Base-by-base conservation (phyloP, 2,113 vertebrate genomes). In the Chaetodon trifascialis region DNA sequence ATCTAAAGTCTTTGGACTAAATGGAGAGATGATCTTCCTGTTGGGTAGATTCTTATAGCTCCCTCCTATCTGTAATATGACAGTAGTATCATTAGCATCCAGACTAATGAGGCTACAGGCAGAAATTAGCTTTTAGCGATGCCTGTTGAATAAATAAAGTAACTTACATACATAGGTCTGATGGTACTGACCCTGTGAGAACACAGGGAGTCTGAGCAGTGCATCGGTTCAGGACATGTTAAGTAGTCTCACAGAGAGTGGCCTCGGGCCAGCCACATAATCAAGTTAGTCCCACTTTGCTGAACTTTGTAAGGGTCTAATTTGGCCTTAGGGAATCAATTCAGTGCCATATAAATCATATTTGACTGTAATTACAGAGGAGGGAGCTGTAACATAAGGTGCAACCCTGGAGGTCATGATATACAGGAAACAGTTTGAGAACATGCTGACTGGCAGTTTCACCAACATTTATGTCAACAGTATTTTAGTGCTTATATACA, bases 361-460 rank as follows among this genome's bases (percentile, higher is more conserved):
- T 12, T 16, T 63, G 23, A 65, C 74, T 74, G 38, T 62, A 49
- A 58, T 72, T 52, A 71, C 17, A 62, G 52, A 46, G 21, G 63
- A 64, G 77, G 51, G 70, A 21, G 73, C 56, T 56, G 77, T 68
- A 54, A 62, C 40, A 58, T 34, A 16, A 69, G 40, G 19, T 58
- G 47, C 30, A 49, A 23, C n/a, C 58, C 49, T n/a, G 21, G n/a
- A 49, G 25, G 54, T 74, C 44, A 49, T 40, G 40, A 62, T 51
- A 21, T 47, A 86, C 36, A 49, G 51, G 72, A 44, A 72, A 42
- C 46, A 10, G 73, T 76, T 63, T 72, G 76, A 76, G 67, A 67
- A 56, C 44, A 67, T 52, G 81, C 73, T 78, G 73, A 65, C 49
- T n/a, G 63, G 63, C 60, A 52, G 34, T 64, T 69, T 82, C 30